A percentile compares a stretch with the other conserved stretches of the same genome.
phyloP scores from a whole-genome alignment of 2,888 invertebrate genomes.

The Tinea trinotella region DNA sequence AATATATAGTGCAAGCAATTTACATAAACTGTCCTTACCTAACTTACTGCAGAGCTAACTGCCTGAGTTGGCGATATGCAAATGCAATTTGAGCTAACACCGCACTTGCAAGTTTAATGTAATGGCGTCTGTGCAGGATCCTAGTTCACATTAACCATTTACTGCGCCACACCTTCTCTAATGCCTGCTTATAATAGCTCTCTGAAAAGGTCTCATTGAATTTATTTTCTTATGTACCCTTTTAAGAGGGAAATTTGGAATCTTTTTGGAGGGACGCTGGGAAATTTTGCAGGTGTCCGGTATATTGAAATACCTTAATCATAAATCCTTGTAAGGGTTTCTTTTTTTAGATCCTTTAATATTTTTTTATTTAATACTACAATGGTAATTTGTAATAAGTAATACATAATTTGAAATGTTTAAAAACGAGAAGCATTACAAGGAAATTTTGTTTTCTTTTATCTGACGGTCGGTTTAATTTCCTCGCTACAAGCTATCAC shows the following conservation, averaged over 20 bases:
- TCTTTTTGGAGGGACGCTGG: background rate
- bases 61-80: slow-evolving; percentile 43
- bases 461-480: slow-evolving; percentile 42
- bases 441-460: slow-evolving; percentile 32
- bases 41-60: slow-evolving; percentile 10
- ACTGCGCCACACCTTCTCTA: background rate
- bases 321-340: background rate
- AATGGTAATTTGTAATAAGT: too few species aligned
- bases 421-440: too few species aligned
- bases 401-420: too few species aligned
- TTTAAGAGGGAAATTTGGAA: background rate
- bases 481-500: slow-evolving; percentile 28
- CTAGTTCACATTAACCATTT: slow-evolving; percentile 4
- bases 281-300: slow-evolving; percentile 1
- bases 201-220: background rate
- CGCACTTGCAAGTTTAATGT: slow-evolving; percentile 32
- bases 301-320: slow-evolving; percentile 1
- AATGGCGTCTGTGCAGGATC: slow-evolving; percentile 24
- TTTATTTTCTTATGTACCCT: background rate
- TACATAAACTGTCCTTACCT: background rate
- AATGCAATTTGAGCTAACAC: slow-evolving; percentile 63
- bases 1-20: slow-evolving; percentile 10
- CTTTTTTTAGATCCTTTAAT: background rate
- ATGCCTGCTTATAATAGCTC: background rate
- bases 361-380: background rate